Base-by-base conservation (phyloP, 2,113 vertebrate genomes). In the Pachypanchax playfairii region DNA sequence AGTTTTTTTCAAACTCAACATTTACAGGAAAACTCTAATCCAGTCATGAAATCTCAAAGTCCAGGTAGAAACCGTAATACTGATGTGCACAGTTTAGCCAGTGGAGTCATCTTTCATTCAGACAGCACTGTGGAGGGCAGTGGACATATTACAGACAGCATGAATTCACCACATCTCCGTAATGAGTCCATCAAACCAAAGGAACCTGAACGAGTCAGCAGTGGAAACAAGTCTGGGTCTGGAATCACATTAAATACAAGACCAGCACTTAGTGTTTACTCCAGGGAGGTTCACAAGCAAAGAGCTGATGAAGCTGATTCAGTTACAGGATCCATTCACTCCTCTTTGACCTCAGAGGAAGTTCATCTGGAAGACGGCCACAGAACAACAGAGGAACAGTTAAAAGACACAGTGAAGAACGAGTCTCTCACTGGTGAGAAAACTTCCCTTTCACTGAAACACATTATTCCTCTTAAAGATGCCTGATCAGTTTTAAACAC, bases 81-180 rank as follows among this genome's bases (percentile, higher is more conserved):
- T n/a, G 43, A 13, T 17, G 3, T n/a, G 8, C 44, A 60, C 20
- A 55, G 25, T 24, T 51, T 35, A 39, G 24, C 43, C 31, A 28
- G 33, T 7, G 17, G 72, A 66, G 14, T 22, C 5, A 48, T 56
- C 36, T 29, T 56, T 36, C 26, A 13, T 4, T 51, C 61, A 35
- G 67, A 56, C 17, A 70, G 68, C 22, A 63, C 54, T 35, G 15
- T 47, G 42, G 80, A 84, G 36, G 73, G 66, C 54, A 73, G 77
- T 29, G 72, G 69, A 65, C 48, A 43, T 4, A 21, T 1, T 66
- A 39, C 13, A 14, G 65, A 46, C 15, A 47, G 42, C 10, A 11
- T 4, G 35, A 29, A 20, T 11, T 24, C 33, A 28, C 62, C 52
- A 21, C 65, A 47, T 56, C 14, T 46, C 51, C 50, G 55, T 17